These are phyloP conservation scores for Rhogogaster chlorosoma DNA, from an alignment of 2,888 invertebrate species.

Conservation along the genomic window DNA sequence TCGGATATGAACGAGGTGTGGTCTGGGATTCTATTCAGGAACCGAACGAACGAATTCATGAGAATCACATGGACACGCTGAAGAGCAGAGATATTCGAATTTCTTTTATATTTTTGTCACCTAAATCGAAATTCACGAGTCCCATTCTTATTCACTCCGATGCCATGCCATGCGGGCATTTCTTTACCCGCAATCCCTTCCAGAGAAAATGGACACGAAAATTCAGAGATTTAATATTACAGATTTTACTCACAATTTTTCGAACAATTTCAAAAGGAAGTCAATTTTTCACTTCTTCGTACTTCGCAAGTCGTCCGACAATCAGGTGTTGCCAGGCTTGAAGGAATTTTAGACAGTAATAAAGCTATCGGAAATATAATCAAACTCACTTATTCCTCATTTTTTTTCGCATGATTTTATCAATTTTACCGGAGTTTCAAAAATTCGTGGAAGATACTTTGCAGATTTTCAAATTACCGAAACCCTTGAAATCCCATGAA, in stretches of 20 bases:
- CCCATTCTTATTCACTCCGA: slow-evolving; percentile 14
- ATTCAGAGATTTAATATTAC: background rate
- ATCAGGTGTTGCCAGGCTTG: too few relatives aligned
- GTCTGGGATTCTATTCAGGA: background rate
- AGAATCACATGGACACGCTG: slow-evolving; percentile 17
- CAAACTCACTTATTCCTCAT: too few relatives aligned
- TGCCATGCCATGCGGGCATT: background rate
- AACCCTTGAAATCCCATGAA: background rate
- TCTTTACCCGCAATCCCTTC: background rate
- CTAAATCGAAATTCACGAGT: background rate
- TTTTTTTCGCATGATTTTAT: too few relatives aligned
- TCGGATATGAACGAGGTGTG: background rate
- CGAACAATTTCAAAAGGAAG: background rate
- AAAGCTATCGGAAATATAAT: too few relatives aligned
- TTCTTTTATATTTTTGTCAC: slow-evolving; percentile 3
- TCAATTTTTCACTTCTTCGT: background rate
- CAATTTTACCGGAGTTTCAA: too few relatives aligned
- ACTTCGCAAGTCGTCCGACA: background rate
- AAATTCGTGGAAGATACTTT: too few relatives aligned
- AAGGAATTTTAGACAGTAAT: too few relatives aligned
- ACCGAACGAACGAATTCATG: background rate
- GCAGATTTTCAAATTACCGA: background rate
- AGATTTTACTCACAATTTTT: background rate
- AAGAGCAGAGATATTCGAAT: slow-evolving; percentile 22
- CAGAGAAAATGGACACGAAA: background rate